phyloP scores from a whole-genome alignment of 2,113 vertebrate genomes.

The Aix galericulata region DNA sequence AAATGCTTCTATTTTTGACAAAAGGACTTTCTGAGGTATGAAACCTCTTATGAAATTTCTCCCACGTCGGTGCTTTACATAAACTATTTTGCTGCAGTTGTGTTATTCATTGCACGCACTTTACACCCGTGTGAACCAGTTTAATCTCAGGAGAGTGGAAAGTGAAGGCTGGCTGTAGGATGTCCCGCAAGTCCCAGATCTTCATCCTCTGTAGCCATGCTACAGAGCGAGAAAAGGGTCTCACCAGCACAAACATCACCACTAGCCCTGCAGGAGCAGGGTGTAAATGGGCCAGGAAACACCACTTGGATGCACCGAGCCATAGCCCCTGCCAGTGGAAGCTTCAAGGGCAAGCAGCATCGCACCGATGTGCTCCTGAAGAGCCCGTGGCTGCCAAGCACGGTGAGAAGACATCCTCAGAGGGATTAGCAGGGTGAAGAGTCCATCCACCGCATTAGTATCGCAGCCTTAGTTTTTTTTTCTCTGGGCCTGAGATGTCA shows the following conservation, averaged over 20 bases:
- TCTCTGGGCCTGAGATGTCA: not conserved
- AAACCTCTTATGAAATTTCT: conserved; percentile 66
- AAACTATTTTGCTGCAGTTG: conserved; percentile 42
- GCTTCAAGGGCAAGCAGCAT: not conserved
- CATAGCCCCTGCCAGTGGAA: not conserved
- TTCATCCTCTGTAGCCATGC: not conserved
- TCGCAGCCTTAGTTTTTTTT: not conserved
- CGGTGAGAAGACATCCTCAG: rapidly evolving
- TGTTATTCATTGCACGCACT: conserved; percentile 14
- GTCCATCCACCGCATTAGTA: not conserved
- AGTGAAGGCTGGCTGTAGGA: not conserved
- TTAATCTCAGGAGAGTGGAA: not conserved
- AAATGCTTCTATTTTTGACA: conserved; percentile 63
- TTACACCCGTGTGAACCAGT: not conserved
- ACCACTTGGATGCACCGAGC: not conserved
- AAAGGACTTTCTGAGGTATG: conserved; percentile 56
- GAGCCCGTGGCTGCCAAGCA: rapidly evolving
- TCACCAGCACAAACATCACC: not conserved
- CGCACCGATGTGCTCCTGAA: rapidly evolving
- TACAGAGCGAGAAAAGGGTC: not conserved
- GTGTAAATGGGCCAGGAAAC: not conserved
- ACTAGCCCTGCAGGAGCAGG: not conserved
- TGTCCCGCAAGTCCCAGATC: not conserved
- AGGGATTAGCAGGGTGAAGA: not conserved
- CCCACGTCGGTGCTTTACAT: conserved; percentile 59